Conservation (phyloP, 2,797 vertebrate genomes). For the Phalanger gymnotis region DNA sequence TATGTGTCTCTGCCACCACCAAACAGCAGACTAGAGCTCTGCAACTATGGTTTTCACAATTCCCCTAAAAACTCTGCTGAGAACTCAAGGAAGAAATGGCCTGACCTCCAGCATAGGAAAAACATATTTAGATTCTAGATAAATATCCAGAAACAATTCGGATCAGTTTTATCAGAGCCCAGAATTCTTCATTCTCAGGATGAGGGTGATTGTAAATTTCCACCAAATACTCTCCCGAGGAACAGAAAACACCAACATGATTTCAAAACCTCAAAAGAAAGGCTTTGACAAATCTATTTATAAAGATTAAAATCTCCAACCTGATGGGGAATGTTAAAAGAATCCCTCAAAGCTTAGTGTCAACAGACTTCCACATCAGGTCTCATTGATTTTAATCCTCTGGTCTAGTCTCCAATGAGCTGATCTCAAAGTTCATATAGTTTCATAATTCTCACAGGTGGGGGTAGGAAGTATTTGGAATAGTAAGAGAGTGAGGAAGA, state of each 20-base stretch:
- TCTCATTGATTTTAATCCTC: not conserved
- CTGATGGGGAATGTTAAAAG: not conserved
- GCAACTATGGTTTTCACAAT: not conserved
- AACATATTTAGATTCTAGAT: not conserved
- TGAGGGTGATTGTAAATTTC: not conserved
- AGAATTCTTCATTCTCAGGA: not conserved
- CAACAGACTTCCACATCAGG: not conserved
- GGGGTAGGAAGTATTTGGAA: not conserved
- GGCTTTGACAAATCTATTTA: not conserved
- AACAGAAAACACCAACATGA: not conserved
- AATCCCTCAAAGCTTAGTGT: not conserved
- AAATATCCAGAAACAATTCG: not conserved
- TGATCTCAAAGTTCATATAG: not conserved
- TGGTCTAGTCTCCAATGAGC: not conserved
- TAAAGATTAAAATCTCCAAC: constrained; percentile 4
- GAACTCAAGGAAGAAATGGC: not conserved
- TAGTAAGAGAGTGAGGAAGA: not conserved
- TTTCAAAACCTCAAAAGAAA: not conserved
- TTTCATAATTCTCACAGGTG: not conserved
- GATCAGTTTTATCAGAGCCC: not conserved
- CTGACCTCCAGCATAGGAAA: not conserved
- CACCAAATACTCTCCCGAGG: not conserved
- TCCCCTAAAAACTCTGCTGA: not conserved
- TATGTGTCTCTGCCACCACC: not conserved
- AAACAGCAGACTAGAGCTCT: not conserved